Evolutionary conservation across 2,888 invertebrate species (phyloP), one percentile per base, ranked within the genome.

Genomic region (Meta bourneti): DNA sequence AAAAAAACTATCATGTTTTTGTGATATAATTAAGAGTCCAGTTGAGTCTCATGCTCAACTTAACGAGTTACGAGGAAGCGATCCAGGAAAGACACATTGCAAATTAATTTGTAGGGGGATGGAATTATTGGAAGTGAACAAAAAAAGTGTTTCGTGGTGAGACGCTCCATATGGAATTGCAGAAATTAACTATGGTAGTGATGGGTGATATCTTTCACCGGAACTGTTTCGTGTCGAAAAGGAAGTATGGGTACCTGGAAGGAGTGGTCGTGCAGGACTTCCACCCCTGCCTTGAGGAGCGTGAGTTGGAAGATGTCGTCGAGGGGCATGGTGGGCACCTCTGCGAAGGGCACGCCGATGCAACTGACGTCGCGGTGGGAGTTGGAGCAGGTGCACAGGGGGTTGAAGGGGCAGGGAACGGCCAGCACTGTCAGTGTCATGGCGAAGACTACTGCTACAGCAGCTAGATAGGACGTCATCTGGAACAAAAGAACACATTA

Each of bases 351-450:
- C 19, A 93, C 93, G 16, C 93, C 93, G 70, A 93, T 77, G 80
- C 93, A 93, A 52, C 89, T 93, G 78, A 93, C 91, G 74, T 93
- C 93, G 11, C 90, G 80, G 61, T 88, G 88, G 48, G 88, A 87
- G 49, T 88, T 89, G 81, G 83, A 87, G 70, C 93, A 93, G 5
- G 92, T 71, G 69, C 93, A 93, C n/a, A 93, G 87, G 54, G 92
- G 90, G 87, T 93, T 93, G 89, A 93, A 93, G 69, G 92, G 75
- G 78, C 93, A 93, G 19, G 93, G 93, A 93, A 80, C 61, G 75
- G 81, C 75, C n/a, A 34, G 9, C 34, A 78, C 48, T 48, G 78
- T 75, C 87, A 82, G 20, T 20, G 52, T 49, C 69, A 89, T 77
- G 54, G 70, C 72, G 19, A 82, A 48, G 51, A 89, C 85, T 71